Evolutionary conservation across 2,888 invertebrate genomes (phyloP), one percentile per base, ranked within the genome.

Genomic region (Hymenopus coronatus): DNA sequence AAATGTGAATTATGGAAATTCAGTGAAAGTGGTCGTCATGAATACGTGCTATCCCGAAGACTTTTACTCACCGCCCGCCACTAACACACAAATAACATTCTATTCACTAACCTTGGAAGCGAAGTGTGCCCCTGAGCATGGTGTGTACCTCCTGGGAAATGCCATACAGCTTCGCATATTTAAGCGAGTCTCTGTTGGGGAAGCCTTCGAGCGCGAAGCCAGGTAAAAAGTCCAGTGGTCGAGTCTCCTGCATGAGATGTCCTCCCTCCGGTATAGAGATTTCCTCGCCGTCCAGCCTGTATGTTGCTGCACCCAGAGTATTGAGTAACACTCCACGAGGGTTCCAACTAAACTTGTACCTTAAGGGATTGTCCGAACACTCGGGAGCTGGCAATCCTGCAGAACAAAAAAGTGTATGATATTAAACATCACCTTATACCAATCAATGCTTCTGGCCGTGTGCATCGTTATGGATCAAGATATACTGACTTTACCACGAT

Each of bases 301-400:
- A 99, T 93, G 97, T 98, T 9, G 99, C 99, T 4, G 96, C 96
- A 15, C 97, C 96, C 83, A 99, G 94, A 0, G 98, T 98, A 92
- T 99, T 99, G 20, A 98, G 94, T 2, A 99, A 94, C 0, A 98
- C 99, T 12, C 98, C 99, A 82, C 97, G 95, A 0, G 99, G 99
- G 88, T 97, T 98, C 99, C 99, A 99, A 25, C 98, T 99, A 93
- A 98, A 98, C 92, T 98, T 98, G 93, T 98, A 98, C 70, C 98
- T 94, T 54, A 98, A 92, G 0, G 98, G 96, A 93, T 99, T 99
- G 92, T 97, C 96, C 6, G 99, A 99, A 92, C 96, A 97, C 93
- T 99, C 99, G 0, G 99, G 99, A 0, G 99, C 99, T 0, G 99
- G 99, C 40, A 99, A 94, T 89, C 99, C 97, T 94, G 90, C 15